Base-by-base conservation (phyloP, 2,888 invertebrate genomes). In the Parascotia fuliginaria region DNA sequence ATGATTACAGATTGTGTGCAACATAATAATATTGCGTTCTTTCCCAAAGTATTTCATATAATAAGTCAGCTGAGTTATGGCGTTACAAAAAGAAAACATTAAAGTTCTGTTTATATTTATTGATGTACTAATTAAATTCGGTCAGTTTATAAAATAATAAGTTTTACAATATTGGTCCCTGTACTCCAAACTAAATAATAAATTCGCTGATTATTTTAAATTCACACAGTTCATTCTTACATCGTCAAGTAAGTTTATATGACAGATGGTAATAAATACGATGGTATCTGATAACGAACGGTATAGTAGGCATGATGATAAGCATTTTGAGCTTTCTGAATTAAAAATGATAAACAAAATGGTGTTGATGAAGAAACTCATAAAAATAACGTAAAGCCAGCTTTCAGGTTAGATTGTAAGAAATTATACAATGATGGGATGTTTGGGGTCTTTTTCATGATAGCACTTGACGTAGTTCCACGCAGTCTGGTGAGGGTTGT, bases 401-500 rank as follows among this genome's bases (percentile, higher is more conserved):
- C 24, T 15, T n/a, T 24, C 9, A 15, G 22, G 22, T n/a, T 11
- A n/a, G n/a, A 29, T n/a, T 15, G 7, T 9, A 36, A 7, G 7
- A 13, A 19, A 19, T 87, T 89, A 91, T 59, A 89, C 60, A 76
- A 92, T 82, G 64, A 92, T 86, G 51, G 92, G 81, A 65, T 92
- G 91, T 37, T 92, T 91, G n/a, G 92, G 90, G 56, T 92, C 91
- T 67, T 92, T 92, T 69, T 92, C 92, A 60, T 92, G 92, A 75
- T 92, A 92, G 69, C 92, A 92, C 42, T 91, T 92, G 60, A 89
- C 86, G 77, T 91, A 92, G 81, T 92, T 92, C 92, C 92, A 92
- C 9, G 92, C 92, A 0, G 90, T 89, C 69, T 92, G 91, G 9
- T 89, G 87, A 0, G 92, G 91, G 0, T 85, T 85, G 73, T 83